Evolutionary conservation across 2,888 invertebrate genomes (phyloP).

Genomic region (Pachymerium ferrugineum): DNA sequence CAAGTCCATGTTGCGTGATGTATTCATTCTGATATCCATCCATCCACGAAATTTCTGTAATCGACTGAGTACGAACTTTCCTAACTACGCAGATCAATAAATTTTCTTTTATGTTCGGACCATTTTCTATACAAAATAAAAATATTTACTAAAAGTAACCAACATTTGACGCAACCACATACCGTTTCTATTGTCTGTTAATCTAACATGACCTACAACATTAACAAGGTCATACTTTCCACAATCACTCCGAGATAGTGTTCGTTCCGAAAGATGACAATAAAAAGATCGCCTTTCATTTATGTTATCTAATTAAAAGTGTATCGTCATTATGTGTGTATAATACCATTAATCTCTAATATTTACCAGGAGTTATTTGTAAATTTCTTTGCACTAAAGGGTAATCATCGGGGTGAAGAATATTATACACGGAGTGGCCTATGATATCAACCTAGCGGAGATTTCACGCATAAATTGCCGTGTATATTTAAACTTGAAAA

Average conservation of each 20-base stretch:
- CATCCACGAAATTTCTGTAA: conserved; percentile 57
- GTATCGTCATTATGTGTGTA: background rate
- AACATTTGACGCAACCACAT: too few relatives aligned
- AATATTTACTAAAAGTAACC: too few relatives aligned
- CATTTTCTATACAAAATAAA: background rate
- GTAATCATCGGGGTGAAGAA: conserved; percentile 74
- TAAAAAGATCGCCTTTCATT: conserved; percentile 27
- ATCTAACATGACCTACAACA: background rate
- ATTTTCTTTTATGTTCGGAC: background rate
- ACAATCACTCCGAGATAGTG: conserved; percentile 15
- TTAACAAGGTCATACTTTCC: conserved; percentile 30
- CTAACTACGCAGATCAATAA: conserved; percentile 56
- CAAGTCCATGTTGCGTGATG: conserved; percentile 78
- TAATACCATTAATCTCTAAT: background rate
- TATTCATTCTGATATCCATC: conserved; percentile 76
- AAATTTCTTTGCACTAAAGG: conserved; percentile 61
- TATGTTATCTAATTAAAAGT: background rate
- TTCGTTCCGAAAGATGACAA: conserved; percentile 23
- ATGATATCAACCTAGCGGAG: conserved; percentile 82
- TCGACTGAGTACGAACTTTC: conserved; percentile 63
- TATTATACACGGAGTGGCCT: conserved; percentile 72
- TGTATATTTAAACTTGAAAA: background rate
- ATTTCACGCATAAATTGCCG: too few relatives aligned
- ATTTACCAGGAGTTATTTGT: background rate
- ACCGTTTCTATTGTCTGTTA: conserved; percentile 1